Evolutionary conservation across 2,113 vertebrate species (phyloP).

Genomic region (Sphyrna mokarran): DNA sequence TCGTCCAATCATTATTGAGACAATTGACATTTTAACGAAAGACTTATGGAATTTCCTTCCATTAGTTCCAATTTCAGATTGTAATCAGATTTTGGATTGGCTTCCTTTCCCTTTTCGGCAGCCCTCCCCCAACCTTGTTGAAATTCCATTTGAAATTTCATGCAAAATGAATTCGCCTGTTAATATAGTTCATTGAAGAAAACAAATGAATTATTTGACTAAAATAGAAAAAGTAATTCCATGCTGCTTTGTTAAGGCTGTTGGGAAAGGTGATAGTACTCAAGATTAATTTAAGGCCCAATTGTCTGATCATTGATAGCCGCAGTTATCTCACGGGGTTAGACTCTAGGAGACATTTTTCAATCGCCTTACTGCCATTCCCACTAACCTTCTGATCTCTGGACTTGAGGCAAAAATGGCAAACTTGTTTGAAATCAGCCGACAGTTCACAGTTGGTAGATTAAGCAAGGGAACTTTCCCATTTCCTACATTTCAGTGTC

Average conservation of each 20-base stretch:
- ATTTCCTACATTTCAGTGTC: not conserved
- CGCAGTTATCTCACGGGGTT: not conserved
- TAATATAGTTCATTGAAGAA: not conserved
- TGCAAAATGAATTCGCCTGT: not conserved
- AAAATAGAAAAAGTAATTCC: not conserved
- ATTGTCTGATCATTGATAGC: not conserved
- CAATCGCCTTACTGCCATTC: not conserved
- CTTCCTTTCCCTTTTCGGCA: not conserved
- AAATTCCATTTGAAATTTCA: not conserved
- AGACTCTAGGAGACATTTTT: not conserved
- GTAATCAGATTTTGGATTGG: not conserved
- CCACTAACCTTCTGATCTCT: not conserved
- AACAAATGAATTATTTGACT: not conserved
- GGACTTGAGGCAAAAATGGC: not conserved
- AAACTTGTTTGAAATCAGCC: not conserved
- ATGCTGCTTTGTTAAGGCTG: not conserved
- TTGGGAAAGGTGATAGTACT: not conserved
- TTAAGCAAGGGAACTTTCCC: not conserved
- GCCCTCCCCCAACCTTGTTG: not conserved
- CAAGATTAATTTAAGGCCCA: not conserved
- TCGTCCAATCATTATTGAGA: not conserved
- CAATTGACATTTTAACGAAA: not conserved
- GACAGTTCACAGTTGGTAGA: not conserved
- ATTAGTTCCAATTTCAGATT: not conserved
- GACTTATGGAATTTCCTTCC: not conserved